Evolutionary conservation across 2,888 invertebrate genomes (phyloP), one percentile per base, ranked within the genome.

Genomic region (Nomada hirtipes): DNA sequence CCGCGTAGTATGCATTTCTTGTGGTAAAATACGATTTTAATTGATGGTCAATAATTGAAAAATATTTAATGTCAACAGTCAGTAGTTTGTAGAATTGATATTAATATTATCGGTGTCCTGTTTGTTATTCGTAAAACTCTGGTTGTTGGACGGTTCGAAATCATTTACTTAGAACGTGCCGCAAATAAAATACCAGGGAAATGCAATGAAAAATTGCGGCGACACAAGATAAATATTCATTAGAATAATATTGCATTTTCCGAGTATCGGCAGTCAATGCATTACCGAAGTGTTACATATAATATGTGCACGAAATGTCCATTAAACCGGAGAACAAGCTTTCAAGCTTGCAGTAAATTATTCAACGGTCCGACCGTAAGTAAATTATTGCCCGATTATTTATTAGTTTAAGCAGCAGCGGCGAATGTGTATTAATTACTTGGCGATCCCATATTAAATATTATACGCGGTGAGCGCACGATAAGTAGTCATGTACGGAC

Each of bases 301-400:
- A 60, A 47, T 50, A 0, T 36, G n/a, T 13, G 9, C 29, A 3
- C 3, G 18, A 29, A 70, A 76, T 52, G 57, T 57, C 67, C 55
- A 55, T 26, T 55, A 23, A 68, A 2, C 26, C 26, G 26, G 47
- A 47, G 61, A 72, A 67, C 52, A 52, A 15, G 55, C 2, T 72
- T 53, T 67, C 67, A 26, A 53, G 53, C 55, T 77, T 47, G 44
- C 59, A 23, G 23, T 18, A 23, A 42, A 55, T 63, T 52, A 55
- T 50, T 18, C 67, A 20, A 2, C 36, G 59, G 55, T 44, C 26
- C 36, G 15, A 3, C 2, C n/a, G 69, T 67, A 79, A 82, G 75
- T 75, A 74, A 75, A 79, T 75, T 75, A 75, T 67, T 74, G 42
- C 13, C 13, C 26, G 65, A 67, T 78, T 79, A 73, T 74, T 75